Evolutionary conservation across 2,113 vertebrate genomes (phyloP).

Genomic region (Dicaeum eximium): DNA sequence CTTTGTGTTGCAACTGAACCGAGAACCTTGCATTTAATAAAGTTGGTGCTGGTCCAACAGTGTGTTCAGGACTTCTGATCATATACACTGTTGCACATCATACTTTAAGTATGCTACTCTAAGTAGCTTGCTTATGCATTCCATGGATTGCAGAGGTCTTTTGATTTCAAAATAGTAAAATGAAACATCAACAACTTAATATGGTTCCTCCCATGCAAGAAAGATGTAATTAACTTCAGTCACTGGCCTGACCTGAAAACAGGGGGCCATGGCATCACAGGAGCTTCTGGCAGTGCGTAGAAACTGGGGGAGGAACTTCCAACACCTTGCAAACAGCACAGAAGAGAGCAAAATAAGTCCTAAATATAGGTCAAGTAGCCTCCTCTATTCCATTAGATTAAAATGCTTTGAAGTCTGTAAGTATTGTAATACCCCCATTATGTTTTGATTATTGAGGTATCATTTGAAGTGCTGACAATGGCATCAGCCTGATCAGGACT

Average conservation of each 20-base stretch:
- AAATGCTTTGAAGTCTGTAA: not conserved
- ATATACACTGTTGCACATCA: not conserved
- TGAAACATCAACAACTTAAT: not conserved
- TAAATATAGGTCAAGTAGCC: not conserved
- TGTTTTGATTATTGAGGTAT: not conserved
- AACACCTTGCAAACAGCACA: not conserved
- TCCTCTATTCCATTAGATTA: not conserved
- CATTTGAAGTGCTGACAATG: not conserved
- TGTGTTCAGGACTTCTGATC: not conserved
- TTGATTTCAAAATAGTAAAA: conserved; percentile 32
- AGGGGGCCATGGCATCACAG: not conserved
- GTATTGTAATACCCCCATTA: not conserved
- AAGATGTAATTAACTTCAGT: conserved; percentile 15
- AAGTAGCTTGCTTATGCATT: not conserved
- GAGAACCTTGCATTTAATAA: not conserved
- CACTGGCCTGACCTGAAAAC: not conserved
- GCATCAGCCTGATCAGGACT: not conserved
- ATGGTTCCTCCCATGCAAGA: not conserved
- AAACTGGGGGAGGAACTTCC: not conserved
- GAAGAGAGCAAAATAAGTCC: not conserved
- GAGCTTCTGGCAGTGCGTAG: not conserved
- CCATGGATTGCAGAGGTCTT: conserved; percentile 2
- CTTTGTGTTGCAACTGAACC: not conserved
- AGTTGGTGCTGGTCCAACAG: not conserved
- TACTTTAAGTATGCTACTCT: too few relatives aligned